Conservation (phyloP, 2,797 vertebrate genomes). For the Sparidentex hasta region DNA sequence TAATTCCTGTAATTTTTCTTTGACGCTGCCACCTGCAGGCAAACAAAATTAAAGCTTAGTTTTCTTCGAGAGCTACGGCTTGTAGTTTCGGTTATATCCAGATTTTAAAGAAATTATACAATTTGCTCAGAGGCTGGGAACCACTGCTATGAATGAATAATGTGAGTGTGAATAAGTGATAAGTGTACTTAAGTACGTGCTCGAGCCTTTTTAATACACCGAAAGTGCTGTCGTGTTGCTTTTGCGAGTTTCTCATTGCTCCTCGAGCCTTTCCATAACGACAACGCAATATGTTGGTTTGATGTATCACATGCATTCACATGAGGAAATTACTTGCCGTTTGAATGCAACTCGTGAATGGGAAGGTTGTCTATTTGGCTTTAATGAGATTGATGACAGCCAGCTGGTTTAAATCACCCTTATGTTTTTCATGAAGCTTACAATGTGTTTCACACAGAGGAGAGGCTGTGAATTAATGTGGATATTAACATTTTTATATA, state of each 20-base stretch:
- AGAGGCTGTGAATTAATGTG: neutral
- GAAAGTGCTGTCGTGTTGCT: neutral
- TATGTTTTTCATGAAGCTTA: neutral
- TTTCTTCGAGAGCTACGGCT: neutral
- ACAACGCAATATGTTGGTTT: neutral
- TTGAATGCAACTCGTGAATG: neutral
- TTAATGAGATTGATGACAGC: neutral
- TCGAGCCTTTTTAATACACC: neutral
- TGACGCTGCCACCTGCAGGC: constrained; percentile 11
- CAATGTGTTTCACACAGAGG: neutral
- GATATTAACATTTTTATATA: neutral
- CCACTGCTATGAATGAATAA: neutral
- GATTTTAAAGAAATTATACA: constrained; percentile 2
- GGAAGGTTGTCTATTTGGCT: neutral
- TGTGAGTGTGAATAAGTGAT: neutral
- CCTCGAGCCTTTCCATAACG: neutral
- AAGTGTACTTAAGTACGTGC: neutral
- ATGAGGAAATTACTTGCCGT: neutral
- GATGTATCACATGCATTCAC: neutral
- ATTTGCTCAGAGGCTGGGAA: neutral
- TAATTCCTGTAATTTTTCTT: neutral
- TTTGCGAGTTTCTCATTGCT: neutral
- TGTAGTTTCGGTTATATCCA: neutral
- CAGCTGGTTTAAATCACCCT: neutral
- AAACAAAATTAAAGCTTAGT: neutral